Evolutionary conservation across 2,888 invertebrate genomes (phyloP), one percentile per base, ranked within the genome.

Genomic region (Petrolisthes manimaculis): DNA sequence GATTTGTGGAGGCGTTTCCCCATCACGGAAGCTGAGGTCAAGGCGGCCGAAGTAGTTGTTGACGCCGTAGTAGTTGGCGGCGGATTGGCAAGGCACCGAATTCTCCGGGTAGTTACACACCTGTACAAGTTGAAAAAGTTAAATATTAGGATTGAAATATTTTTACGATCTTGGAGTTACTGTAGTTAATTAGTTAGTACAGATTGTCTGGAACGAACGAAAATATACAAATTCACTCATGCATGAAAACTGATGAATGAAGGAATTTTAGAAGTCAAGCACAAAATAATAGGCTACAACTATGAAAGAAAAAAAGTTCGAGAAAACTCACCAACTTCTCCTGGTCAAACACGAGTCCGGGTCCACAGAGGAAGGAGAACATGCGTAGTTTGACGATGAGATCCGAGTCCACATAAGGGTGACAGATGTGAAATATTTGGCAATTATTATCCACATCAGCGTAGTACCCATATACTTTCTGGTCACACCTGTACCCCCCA

Each of bases 1-100:
- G 21, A 79, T 5, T 9, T 80, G 54, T 18, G 86, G 86, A 37
- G 37, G 37, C 37, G 81, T 81, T n/a, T 71, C 79, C 5, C 81
- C 86, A 6, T 90, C 90, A 12, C 88, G 83, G 84, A 90, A 90
- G 69, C 86, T 88, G 69, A 88, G 88, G 75, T 90, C 90, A n/a
- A 74, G 67, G 18, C 88, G 83, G 8, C 90, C 90, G 81, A 90
- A 90, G 83, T 86, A 88, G 24, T 88, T 86, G 84, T 90, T 90
- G 88, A 90, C 83, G 83, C 80, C 79, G 86, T 85, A 90, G 84
- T 83, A 85, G 54, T 86, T 67, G 4, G 86, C 53, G 56, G 90
- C 86, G 18, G 67, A 86, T 53, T 86, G 74, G 56, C 90, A 90
- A 3, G 88, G 88, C n/a, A 85, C 71, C 18, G 90, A 79, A 53